Conservation (phyloP, 1,140 invertebrate genomes). For the Drosophila ironensis region DNA sequence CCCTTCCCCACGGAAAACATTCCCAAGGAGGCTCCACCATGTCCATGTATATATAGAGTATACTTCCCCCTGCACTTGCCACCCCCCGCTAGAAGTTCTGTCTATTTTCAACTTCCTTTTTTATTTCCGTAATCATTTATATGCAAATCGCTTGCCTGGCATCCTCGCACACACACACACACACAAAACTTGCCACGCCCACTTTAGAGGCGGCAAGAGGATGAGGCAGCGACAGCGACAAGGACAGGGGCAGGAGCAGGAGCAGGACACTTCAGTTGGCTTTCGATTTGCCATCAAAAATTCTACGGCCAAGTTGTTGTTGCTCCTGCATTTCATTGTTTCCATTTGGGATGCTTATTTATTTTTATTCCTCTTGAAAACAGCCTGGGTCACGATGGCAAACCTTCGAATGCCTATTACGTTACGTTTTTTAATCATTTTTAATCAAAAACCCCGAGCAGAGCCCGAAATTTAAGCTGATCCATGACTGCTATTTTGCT, state of each 20-base stretch:
- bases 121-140: constrained; percentile 80
- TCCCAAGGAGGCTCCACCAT: not conserved
- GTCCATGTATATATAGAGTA: not conserved
- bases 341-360: constrained; percentile 19
- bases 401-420: too few species aligned
- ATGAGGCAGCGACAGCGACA: not conserved
- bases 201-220: constrained; percentile 8
- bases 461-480: too few species aligned
- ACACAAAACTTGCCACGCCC: constrained; percentile 25
- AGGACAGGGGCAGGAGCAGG: not conserved
- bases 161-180: constrained; percentile 34
- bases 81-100: constrained; percentile 34
- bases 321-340: constrained; percentile 31
- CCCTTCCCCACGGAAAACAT: constrained; percentile 20
- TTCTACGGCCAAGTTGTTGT: constrained; percentile 34
- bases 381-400: too few species aligned
- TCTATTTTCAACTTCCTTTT: constrained; percentile 78
- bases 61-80: not conserved
- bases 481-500: too few species aligned
- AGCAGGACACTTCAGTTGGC: constrained; percentile 33
- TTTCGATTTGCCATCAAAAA: constrained; percentile 74
- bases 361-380: not conserved
- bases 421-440: too few species aligned
- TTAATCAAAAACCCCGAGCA: too few species aligned
- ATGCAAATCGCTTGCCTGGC: constrained; percentile 71